phyloP scores from a whole-genome alignment of 2,888 invertebrate genomes.

The Reticulitermes lucifugus region DNA sequence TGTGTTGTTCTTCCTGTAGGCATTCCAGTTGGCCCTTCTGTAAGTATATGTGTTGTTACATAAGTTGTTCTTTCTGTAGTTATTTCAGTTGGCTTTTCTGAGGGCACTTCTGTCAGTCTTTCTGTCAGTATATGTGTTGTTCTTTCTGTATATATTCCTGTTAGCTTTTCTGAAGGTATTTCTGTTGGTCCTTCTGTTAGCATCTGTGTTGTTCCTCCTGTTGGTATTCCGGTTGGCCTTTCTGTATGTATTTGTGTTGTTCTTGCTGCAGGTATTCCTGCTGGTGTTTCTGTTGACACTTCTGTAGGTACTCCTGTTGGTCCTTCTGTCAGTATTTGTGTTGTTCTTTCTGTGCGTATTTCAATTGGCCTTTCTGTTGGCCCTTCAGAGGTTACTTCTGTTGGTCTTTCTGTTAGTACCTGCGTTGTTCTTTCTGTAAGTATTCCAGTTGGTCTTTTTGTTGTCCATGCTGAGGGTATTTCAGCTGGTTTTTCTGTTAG shows the following conservation, averaged over 20 bases:
- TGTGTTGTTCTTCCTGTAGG: slow-evolving; percentile 35
- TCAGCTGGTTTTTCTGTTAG: no score
- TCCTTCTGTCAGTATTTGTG: slow-evolving; percentile 26
- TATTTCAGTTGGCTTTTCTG: not conserved
- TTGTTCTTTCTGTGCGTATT: slow-evolving; percentile 21
- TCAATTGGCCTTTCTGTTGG: not conserved
- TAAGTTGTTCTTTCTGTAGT: slow-evolving; percentile 24
- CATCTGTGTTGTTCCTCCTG: not conserved
- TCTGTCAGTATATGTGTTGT: not conserved
- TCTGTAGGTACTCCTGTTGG: slow-evolving; percentile 1
- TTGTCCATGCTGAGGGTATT: not conserved
- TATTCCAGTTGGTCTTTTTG: not conserved
- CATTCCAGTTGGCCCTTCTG: slow-evolving; percentile 44
- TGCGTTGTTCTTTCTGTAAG: no score
- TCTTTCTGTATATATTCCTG: not conserved
- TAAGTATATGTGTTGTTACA: slow-evolving; percentile 10
- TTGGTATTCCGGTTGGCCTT: not conserved
- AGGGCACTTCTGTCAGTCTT: not conserved
- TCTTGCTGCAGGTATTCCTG: slow-evolving; percentile 27
- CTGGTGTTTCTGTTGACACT: slow-evolving; percentile 46
- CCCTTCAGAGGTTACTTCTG: not conserved
- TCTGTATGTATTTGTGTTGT: not conserved
- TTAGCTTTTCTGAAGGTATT: not conserved
- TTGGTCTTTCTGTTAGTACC: not conserved
- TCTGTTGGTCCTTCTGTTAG: not conserved